Conservation (phyloP, 2,113 vertebrate species). For the Leptobrachium leishanense region DNA sequence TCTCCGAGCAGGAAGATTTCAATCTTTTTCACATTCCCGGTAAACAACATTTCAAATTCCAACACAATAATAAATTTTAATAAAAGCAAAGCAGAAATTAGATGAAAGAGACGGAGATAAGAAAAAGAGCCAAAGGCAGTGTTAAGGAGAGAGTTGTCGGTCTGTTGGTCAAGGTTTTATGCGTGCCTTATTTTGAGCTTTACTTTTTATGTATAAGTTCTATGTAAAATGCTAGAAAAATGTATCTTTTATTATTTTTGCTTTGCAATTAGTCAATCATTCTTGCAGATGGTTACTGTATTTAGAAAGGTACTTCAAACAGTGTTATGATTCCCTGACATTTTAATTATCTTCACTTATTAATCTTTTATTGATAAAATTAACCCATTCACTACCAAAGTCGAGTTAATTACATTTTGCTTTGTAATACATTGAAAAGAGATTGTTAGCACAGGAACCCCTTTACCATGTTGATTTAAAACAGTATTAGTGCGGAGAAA, state of each 20-base stretch:
- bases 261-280: too few species aligned
- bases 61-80: constrained; percentile 22
- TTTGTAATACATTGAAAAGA: too few species aligned
- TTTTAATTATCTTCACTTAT: too few species aligned
- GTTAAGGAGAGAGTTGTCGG: not conserved
- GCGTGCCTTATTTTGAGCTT: not conserved
- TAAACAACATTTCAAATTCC: constrained; percentile 41
- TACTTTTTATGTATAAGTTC: not conserved
- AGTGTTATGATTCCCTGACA: too few species aligned
- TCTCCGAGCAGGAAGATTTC: constrained; percentile 15
- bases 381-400: too few species aligned
- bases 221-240: not conserved
- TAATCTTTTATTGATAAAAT: too few species aligned
- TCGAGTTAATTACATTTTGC: too few species aligned
- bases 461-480: too few species aligned
- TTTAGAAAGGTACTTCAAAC: too few species aligned
- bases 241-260: not conserved
- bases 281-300: too few species aligned
- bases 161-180: not conserved
- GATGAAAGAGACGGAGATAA: constrained; percentile 19
- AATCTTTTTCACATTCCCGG: constrained; percentile 21
- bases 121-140: constrained; percentile 13
- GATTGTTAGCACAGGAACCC: too few species aligned
- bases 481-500: too few species aligned
- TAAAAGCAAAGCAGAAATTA: constrained; percentile 36